Base-by-base conservation (phyloP, 2,888 invertebrate species). In the Scaptomyza tumidula region DNA sequence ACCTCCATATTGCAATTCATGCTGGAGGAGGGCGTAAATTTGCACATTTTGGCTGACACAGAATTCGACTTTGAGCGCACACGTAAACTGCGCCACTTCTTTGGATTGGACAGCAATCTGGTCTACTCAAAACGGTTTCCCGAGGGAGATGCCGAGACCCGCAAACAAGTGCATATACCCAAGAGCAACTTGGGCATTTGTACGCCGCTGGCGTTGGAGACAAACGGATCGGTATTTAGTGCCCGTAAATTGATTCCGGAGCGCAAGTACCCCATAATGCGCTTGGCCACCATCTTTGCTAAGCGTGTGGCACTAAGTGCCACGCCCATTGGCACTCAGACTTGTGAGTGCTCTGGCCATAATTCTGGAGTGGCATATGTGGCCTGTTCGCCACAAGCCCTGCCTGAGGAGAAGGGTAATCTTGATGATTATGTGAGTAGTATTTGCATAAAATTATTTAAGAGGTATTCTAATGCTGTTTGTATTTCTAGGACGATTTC, bases 61-160 rank as follows among this genome's bases (percentile, higher is more conserved):
- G 96, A 96, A 78, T 97, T 97, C 89, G 94, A 94, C 61, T 93
- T 96, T 71, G 95, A 95, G 52, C 96, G 96, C 91, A 94, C 94
- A 68, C 94, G 95, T 44, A 94, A 95, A 6, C 93, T 94, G 61
- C 96, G 96, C 86, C 95, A 95, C 80, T 94, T 97, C 83, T 96
- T 95, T 85, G 97, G 97, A 11, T 93, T 98, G 75, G 98, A 98
- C 92, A 95, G 94, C 37, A 93, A 93, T 0, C 92, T 94, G 53
- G 96, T 97, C 0, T 98, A 95, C 90, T 97, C 97, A 0, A 96
- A 96, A 89, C 96, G 96, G 78, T 97, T 96, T 89, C 94, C 95
- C 56, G 93, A 93, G 29, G 97, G 97, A 0, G 97, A 97, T 91
- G 91, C 93, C 0, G 95, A 94, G 45, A 93, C 97, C 7, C 93